Evolutionary conservation across 2,888 invertebrate species (phyloP), one percentile per base, ranked within the genome.

Genomic region (Slavum lentiscoides): DNA sequence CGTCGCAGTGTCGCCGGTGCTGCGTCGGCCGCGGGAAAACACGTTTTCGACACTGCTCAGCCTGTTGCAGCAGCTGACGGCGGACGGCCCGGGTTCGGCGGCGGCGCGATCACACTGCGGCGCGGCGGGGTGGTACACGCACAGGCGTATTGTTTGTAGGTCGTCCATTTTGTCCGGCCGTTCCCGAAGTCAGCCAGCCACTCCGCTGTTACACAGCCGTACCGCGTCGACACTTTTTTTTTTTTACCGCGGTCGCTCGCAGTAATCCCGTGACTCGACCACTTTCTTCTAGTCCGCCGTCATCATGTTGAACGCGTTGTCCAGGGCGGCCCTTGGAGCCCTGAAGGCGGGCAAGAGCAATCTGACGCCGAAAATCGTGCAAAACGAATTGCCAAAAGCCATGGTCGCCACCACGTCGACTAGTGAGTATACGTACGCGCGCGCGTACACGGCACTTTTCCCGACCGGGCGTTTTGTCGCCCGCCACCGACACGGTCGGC

Each of bases 221-320:
- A 9, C 64, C 21, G 21, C 15, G 30, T 17, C 64, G 37, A 55
- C 37, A 64, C 74, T 30, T 30, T 30, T 30, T 30, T 30, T 30
- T 55, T 66, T 66, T 74, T 17, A 9, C 59, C 49, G 43, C 19
- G 43, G 75, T 59, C 23, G 19, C 19, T 59, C 67, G 19, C 67
- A 19, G 30, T 30, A 30, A 30, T 30, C 30, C 30, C 30, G 30
- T 1, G 4, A 30, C 30, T 30, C 30, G 30, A 30, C 30, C 2
- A 30, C 30, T 30, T 30, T 30, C 30, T 6, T 43, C 7, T 7
- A 7, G 43, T 43, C 8, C 39, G 39, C 15, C 53, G 2, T 13
- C 4, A 43, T 43, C 66, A 90, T 90, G 89, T 89, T 90, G 88
- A 89, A 88, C 85, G 88, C 88, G 85, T 88, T 89, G 83, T 87